phyloP scores from a whole-genome alignment of 2,888 invertebrate species.

The Cosmia pyralina region DNA sequence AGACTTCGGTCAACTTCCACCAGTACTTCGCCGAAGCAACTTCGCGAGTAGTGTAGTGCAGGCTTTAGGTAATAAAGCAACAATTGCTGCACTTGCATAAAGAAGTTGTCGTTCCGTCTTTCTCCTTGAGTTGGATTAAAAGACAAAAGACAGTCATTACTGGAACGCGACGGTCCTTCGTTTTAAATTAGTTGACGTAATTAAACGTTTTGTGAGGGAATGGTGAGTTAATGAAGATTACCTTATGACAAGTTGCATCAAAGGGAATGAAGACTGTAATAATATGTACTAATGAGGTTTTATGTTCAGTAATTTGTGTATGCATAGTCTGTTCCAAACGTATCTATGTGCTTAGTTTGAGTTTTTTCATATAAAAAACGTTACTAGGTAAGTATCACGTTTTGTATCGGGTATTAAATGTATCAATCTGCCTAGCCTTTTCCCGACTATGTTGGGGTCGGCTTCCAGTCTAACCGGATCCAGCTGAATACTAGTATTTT shows the following conservation, averaged over 20 bases:
- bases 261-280: neutral
- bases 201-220: slow-evolving; percentile 29
- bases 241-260: neutral
- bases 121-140: slow-evolving; percentile 30
- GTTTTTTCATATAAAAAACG: too few relatives aligned
- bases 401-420: too few relatives aligned
- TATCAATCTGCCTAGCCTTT: too few relatives aligned
- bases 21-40: too few relatives aligned
- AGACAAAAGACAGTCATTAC: slow-evolving; percentile 41
- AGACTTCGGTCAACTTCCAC: too few relatives aligned
- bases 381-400: too few relatives aligned
- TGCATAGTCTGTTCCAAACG: neutral
- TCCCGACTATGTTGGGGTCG: too few relatives aligned
- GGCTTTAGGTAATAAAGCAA: slow-evolving; percentile 15
- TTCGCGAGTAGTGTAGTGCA: too few relatives aligned
- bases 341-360: too few relatives aligned
- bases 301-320: neutral
- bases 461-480: too few relatives aligned
- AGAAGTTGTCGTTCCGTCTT: slow-evolving; percentile 27
- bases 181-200: slow-evolving; percentile 44
- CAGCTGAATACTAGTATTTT: too few relatives aligned
- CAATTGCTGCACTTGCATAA: slow-evolving; percentile 46
- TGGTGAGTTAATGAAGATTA: slow-evolving; percentile 14
- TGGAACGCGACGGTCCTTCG: slow-evolving; percentile 19
- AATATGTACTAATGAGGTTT: neutral